Evolutionary conservation across 2,888 invertebrate species (phyloP).

Genomic region (Panopea generosa): DNA sequence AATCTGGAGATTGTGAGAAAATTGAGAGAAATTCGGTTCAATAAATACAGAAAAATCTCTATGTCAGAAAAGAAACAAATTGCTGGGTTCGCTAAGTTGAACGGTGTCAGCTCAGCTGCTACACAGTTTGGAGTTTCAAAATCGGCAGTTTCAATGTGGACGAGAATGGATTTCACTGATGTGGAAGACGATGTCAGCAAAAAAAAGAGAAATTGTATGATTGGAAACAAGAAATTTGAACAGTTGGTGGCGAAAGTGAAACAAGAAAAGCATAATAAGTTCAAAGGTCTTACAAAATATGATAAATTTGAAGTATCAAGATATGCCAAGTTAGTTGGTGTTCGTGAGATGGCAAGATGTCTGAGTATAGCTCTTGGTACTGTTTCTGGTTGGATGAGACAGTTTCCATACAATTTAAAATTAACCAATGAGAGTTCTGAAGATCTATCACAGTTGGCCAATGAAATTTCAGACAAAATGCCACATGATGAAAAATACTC

Average conservation of each 20-base stretch:
- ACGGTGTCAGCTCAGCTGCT: constrained; percentile 54
- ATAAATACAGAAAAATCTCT: constrained; percentile 54
- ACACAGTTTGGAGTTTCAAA: constrained; percentile 53
- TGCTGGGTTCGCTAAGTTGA: constrained; percentile 45
- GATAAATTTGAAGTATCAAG: constrained; percentile 57
- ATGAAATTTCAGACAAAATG: not conserved
- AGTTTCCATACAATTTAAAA: constrained; percentile 57
- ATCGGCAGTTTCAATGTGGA: constrained; percentile 63
- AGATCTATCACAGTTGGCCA: not conserved
- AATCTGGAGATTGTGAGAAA: constrained; percentile 50
- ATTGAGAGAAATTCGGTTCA: constrained; percentile 48
- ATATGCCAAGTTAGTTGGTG: constrained; percentile 59
- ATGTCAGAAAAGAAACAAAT: constrained; percentile 52
- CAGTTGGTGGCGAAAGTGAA: constrained; percentile 38
- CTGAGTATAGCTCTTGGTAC: constrained; percentile 56
- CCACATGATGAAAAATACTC: constrained; percentile 1
- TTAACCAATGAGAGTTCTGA: constrained; percentile 15
- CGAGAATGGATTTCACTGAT: constrained; percentile 46
- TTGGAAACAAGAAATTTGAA: constrained; percentile 59
- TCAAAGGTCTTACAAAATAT: constrained; percentile 43
- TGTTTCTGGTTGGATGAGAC: constrained; percentile 63
- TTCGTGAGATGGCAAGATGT: constrained; percentile 58
- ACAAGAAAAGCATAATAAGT: constrained; percentile 41
- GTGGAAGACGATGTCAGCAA: constrained; percentile 30
- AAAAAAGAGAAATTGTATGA: constrained; percentile 51